Conservation (phyloP, 2,888 invertebrate species). For the Phragmatobia fuliginosa region DNA sequence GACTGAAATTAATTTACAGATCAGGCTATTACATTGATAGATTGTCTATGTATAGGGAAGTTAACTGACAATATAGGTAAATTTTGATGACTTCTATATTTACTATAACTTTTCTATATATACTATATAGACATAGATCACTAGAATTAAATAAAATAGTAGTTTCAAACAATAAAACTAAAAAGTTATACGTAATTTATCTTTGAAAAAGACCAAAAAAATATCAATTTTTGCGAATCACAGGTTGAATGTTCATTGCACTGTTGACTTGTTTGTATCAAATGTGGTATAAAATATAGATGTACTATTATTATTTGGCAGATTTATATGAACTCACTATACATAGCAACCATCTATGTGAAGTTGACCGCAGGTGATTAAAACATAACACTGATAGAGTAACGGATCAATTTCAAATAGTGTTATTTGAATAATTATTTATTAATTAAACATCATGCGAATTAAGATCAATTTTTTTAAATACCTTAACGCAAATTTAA, state of each 20-base stretch:
- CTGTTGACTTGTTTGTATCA: too few species aligned
- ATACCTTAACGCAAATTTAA: conserved; percentile 17
- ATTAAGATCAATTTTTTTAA: neutral
- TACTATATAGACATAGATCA: neutral
- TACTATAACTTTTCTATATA: neutral
- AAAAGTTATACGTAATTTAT: too few species aligned
- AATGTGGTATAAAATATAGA: too few species aligned
- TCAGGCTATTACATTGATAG: conserved; percentile 7
- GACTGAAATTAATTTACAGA: conserved; percentile 24
- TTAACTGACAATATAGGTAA: neutral
- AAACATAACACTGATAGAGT: neutral
- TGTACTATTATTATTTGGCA: too few species aligned
- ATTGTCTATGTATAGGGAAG: neutral
- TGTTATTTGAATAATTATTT: too few species aligned
- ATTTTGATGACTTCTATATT: too few species aligned
- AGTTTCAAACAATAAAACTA: neutral
- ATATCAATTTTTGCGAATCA: too few species aligned
- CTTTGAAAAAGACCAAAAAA: too few species aligned
- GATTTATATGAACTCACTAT: too few species aligned
- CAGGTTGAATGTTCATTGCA: too few species aligned
- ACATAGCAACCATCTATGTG: neutral
- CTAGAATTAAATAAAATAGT: neutral
- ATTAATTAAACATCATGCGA: conserved; percentile 22
- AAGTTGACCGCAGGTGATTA: neutral
- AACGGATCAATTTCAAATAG: neutral